Evolutionary conservation across 1,140 invertebrate species (phyloP).

Genomic region (Paramacrobiotus metropolitanus): DNA sequence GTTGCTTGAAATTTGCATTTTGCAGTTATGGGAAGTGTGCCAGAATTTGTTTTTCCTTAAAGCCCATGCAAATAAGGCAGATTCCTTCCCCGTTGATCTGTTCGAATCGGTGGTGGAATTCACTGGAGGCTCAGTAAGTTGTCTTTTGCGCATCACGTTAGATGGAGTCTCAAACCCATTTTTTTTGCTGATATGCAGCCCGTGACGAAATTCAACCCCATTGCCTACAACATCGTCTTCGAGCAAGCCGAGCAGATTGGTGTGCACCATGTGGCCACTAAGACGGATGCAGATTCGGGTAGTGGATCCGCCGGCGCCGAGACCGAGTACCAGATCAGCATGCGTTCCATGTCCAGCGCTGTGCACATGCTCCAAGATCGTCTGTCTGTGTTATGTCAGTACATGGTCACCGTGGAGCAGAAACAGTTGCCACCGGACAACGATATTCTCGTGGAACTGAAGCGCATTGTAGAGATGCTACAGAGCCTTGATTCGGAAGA

Average conservation of each 20-base stretch:
- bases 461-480: not conserved
- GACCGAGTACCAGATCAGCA: conserved; percentile 3
- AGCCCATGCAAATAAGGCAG: not conserved
- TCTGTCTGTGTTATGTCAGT: not conserved
- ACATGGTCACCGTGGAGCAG: not conserved
- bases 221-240: not conserved
- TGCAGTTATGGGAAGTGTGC: not conserved
- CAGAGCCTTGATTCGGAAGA: not conserved
- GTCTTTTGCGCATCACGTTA: too few relatives aligned
- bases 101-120: not conserved
- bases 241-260: not conserved
- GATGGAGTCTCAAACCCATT: not conserved
- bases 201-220: not conserved
- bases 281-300: not conserved
- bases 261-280: not conserved
- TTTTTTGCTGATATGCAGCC: not conserved
- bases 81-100: not conserved
- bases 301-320: not conserved
- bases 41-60: conserved; percentile 2
- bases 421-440: not conserved
- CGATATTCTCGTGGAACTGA: not conserved
- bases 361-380: conserved; percentile 1
- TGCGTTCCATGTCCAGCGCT: conserved; percentile 1
- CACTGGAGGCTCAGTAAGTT: not conserved
- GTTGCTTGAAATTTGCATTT: too few relatives aligned